A percentile compares a stretch with the other conserved stretches of the same genome.
These are phyloP conservation scores for Drosophila borealis DNA, from an alignment of 2,888 invertebrate genomes.

Conservation along the genomic window DNA sequence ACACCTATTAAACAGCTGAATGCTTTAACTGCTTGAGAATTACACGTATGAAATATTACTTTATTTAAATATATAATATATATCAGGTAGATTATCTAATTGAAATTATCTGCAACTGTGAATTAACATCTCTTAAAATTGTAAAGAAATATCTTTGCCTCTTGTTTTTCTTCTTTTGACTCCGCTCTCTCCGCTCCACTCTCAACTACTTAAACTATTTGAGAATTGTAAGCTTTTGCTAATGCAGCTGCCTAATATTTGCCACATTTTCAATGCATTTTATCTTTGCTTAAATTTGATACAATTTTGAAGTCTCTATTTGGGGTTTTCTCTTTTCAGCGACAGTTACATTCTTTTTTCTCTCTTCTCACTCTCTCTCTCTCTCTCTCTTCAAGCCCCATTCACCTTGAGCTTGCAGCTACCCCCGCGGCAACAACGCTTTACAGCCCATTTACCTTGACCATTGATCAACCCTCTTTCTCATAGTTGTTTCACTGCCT, in stretches of 20 bases:
- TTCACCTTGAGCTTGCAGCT: constrained; percentile 25
- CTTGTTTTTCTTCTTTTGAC: too few relatives aligned
- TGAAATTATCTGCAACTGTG: too few relatives aligned
- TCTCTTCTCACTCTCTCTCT: neutral
- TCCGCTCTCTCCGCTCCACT: too few relatives aligned
- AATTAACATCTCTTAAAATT: too few relatives aligned
- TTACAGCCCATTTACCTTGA: constrained; percentile 57
- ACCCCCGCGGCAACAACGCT: constrained; percentile 34
- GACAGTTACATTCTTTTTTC: neutral
- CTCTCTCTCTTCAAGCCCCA: constrained; percentile 6
- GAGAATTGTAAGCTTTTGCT: neutral
- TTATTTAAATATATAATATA: too few relatives aligned
- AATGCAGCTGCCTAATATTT: too few relatives aligned
- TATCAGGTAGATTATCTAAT: too few relatives aligned
- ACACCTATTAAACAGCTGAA: too few relatives aligned
- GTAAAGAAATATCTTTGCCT: too few relatives aligned
- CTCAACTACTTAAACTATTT: neutral
- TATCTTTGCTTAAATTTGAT: neutral
- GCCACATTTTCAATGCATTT: too few relatives aligned
- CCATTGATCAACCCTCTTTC: constrained; percentile 6
- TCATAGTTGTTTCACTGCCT: constrained; percentile 16
- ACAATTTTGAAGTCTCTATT: neutral
- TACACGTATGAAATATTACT: too few relatives aligned
- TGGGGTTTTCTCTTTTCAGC: neutral
- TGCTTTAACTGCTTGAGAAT: too few relatives aligned